Evolutionary conservation across 2,797 vertebrate species (phyloP).

Genomic region (Crenichthys baileyi): DNA sequence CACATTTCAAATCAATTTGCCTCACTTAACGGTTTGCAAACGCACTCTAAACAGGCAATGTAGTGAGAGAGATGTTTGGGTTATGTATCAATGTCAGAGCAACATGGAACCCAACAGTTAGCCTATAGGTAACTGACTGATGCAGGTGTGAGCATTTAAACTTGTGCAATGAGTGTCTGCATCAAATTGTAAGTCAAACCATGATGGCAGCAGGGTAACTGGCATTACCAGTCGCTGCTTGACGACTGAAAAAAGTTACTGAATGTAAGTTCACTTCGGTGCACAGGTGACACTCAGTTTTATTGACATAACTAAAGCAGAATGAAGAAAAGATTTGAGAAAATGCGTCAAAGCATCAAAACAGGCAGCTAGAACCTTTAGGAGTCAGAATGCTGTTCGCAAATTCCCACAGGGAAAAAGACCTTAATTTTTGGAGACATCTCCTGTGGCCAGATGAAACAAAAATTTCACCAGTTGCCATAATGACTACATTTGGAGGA

Average conservation of each 20-base stretch:
- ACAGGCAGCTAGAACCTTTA: too few species aligned
- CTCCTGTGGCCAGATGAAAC: too few species aligned
- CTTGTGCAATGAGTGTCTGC: background rate
- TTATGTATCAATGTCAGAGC: background rate
- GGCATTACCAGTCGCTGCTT: background rate
- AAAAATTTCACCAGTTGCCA: too few species aligned
- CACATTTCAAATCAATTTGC: background rate
- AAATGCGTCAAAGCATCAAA: too few species aligned
- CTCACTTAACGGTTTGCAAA: constrained; percentile 8
- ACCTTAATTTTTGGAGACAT: too few species aligned
- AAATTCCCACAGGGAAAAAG: too few species aligned
- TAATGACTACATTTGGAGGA: too few species aligned
- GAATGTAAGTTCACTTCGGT: too few species aligned
- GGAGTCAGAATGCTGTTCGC: too few species aligned
- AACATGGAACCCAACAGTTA: background rate
- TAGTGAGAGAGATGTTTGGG: background rate
- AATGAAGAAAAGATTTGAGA: too few species aligned
- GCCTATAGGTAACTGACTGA: background rate
- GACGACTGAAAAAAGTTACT: background rate
- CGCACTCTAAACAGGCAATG: background rate
- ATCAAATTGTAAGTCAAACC: background rate
- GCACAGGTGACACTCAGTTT: too few species aligned
- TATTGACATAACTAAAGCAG: too few species aligned
- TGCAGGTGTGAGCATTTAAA: background rate
- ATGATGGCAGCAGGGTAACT: background rate